Conservation (phyloP, 2,888 invertebrate species). For the Oxystoma pomonae region DNA sequence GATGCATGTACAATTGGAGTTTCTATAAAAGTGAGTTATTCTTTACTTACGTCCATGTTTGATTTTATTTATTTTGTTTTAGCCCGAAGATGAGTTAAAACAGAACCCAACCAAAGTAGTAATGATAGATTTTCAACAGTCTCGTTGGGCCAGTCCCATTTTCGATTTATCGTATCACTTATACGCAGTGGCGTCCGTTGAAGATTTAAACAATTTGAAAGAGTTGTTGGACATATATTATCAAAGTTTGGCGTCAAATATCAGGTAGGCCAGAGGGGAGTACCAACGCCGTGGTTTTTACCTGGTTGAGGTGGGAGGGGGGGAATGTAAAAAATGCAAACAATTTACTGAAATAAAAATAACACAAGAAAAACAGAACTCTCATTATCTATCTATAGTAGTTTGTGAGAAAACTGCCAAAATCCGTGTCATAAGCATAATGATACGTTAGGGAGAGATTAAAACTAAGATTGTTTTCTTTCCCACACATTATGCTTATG, state of each 20-base stretch:
- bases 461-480: too few relatives aligned
- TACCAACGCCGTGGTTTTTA: too few relatives aligned
- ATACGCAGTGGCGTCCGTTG: not conserved
- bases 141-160: not conserved
- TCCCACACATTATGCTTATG: too few relatives aligned
- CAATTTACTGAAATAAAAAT: too few relatives aligned
- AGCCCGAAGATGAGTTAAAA: not conserved
- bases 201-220: not conserved
- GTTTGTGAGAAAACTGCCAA: not conserved
- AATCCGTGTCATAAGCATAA: not conserved
- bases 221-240: not conserved
- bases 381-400: too few relatives aligned
- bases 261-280: not conserved
- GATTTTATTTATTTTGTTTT: not conserved
- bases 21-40: too few relatives aligned
- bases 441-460: too few relatives aligned
- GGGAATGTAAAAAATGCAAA: too few relatives aligned
- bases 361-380: too few relatives aligned
- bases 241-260: not conserved
- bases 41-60: too few relatives aligned
- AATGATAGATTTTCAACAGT: not conserved
- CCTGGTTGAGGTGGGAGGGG: too few relatives aligned
- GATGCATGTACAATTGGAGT: too few relatives aligned
- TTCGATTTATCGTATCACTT: not conserved
- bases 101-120: not conserved